Conservation (phyloP, 2,797 vertebrate genomes). For the Malurus leucopterus region DNA sequence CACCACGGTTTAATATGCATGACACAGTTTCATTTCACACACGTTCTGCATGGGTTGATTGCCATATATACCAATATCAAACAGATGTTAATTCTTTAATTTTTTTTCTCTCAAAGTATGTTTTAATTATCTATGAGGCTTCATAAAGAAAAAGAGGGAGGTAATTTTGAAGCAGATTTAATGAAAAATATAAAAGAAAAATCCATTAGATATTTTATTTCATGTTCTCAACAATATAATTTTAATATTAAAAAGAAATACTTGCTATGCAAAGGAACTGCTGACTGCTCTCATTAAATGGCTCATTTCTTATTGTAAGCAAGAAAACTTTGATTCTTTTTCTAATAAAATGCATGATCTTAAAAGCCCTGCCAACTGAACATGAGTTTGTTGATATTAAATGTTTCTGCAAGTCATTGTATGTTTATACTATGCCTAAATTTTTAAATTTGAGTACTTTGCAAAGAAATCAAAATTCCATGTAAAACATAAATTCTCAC, state of each 20-base stretch:
- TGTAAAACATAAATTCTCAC: not conserved
- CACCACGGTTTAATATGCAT: not conserved
- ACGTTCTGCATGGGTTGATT: slow-evolving; percentile 6
- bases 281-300: not conserved
- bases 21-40: slow-evolving; percentile 16
- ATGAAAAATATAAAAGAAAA: slow-evolving; percentile 17
- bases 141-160: not conserved
- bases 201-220: not conserved
- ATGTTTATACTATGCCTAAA: not conserved
- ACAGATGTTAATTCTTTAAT: slow-evolving; percentile 14
- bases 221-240: not conserved
- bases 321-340: not conserved
- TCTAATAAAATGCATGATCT: not conserved
- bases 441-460: not conserved
- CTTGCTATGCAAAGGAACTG: not conserved
- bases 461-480: not conserved
- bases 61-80: slow-evolving; percentile 18
- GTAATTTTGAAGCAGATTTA: not conserved
- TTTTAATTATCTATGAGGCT: slow-evolving; percentile 6
- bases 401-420: not conserved
- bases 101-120: not conserved
- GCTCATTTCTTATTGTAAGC: not conserved
- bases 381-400: not conserved
- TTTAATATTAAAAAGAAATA: not conserved
- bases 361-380: not conserved